phyloP scores from a whole-genome alignment of 2,797 vertebrate species.

The Mus caroli region DNA sequence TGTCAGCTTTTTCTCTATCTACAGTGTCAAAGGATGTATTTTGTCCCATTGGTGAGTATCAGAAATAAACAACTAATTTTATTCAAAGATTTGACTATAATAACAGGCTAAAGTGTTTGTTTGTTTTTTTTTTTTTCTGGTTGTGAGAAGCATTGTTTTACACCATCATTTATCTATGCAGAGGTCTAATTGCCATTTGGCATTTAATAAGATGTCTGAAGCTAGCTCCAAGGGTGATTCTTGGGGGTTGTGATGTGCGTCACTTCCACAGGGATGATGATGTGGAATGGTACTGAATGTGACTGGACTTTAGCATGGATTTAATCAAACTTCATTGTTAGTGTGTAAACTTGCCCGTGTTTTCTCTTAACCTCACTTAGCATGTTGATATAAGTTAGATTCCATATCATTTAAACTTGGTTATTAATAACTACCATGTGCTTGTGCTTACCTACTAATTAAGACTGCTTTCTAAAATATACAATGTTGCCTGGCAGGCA shows the following conservation, averaged over 20 bases:
- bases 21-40: neutral
- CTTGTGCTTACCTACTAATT: neutral
- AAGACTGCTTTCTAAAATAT: neutral
- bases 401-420: neutral
- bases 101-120: neutral
- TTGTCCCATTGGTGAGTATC: neutral
- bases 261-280: neutral
- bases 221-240: neutral
- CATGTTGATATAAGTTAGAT: neutral
- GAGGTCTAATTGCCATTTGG: neutral
- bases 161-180: neutral
- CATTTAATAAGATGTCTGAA: neutral
- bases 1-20: neutral
- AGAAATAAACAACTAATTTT: conserved; percentile 19
- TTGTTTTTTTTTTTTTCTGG: neutral
- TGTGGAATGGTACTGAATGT: neutral
- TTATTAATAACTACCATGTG: neutral
- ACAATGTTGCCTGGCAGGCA: neutral
- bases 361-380: neutral
- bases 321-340: neutral
- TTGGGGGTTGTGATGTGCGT: neutral
- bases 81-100: neutral
- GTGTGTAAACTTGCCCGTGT: neutral
- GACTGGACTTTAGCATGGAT: neutral
- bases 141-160: neutral